A percentile compares a stretch with the other conserved stretches of the same genome.
phyloP scores from a whole-genome alignment of 92 coral and sea anemone species.

The Galaxea fascicularis region DNA sequence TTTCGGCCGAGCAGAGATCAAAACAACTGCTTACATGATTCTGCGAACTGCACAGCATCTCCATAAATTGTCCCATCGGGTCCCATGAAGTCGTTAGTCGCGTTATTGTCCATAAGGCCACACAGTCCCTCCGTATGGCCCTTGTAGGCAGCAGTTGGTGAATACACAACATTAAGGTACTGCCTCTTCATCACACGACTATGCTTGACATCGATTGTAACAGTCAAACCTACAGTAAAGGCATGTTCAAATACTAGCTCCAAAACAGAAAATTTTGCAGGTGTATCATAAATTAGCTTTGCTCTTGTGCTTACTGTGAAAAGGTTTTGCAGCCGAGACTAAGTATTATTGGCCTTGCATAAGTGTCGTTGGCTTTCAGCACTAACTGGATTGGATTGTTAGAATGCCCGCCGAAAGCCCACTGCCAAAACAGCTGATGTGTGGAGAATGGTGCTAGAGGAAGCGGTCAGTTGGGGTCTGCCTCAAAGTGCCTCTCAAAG shows the following conservation, averaged over 20 bases:
- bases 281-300: background rate
- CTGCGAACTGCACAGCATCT: constrained; percentile 67
- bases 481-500: too few relatives aligned
- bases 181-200: constrained; percentile 72
- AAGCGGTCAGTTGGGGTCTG: too few relatives aligned
- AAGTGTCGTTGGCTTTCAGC: background rate
- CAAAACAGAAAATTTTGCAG: background rate
- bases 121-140: constrained; percentile 76
- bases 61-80: constrained; percentile 52
- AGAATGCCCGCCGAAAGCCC: too few relatives aligned
- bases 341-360: background rate
- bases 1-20: background rate
- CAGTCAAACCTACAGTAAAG: constrained; percentile 47
- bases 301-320: background rate
- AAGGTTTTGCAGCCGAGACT: background rate
- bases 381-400: too few relatives aligned
- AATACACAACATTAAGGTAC: constrained; percentile 57
- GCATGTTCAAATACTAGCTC: background rate
- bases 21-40: constrained; percentile 65
- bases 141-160: constrained; percentile 62
- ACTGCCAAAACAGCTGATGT: too few relatives aligned
- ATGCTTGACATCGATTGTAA: constrained; percentile 69
- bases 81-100: constrained; percentile 72
- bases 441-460: too few relatives aligned
- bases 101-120: constrained; percentile 77